These are phyloP conservation scores for Pheosia gnoma DNA, from an alignment of 2,888 invertebrate genomes.

Conservation along the genomic window DNA sequence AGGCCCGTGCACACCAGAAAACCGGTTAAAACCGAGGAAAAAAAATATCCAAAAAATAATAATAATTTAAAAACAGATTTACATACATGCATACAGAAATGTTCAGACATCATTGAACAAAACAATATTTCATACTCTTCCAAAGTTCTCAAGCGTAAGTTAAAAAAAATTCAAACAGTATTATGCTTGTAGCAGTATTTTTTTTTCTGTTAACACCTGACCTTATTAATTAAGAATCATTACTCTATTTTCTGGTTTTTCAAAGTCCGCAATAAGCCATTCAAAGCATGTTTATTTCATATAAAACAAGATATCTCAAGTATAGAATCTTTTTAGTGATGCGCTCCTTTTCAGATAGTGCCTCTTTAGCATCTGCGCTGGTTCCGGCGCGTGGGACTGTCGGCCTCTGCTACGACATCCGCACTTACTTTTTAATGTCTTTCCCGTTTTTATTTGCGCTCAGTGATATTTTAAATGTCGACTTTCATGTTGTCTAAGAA, in stretches of 20 bases:
- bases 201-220: too few relatives aligned
- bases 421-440: slow-evolving; percentile 59
- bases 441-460: slow-evolving; percentile 57
- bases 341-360: slow-evolving; percentile 36
- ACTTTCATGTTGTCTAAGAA: slow-evolving; percentile 25
- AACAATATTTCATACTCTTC: too few relatives aligned
- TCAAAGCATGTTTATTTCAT: not conserved
- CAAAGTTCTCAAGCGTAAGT: too few relatives aligned
- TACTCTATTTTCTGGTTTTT: slow-evolving; percentile 3
- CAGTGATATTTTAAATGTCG: slow-evolving; percentile 35
- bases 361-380: slow-evolving; percentile 60
- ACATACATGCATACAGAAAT: too few relatives aligned
- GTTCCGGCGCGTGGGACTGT: slow-evolving; percentile 48
- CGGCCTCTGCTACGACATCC: slow-evolving; percentile 53
- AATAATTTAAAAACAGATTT: too few relatives aligned
- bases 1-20: too few relatives aligned
- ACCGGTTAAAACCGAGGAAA: too few relatives aligned
- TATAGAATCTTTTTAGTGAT: slow-evolving; percentile 23
- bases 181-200: too few relatives aligned
- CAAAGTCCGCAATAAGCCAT: not conserved
- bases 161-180: too few relatives aligned
- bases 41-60: too few relatives aligned
- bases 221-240: slow-evolving; percentile 1
- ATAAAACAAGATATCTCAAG: not conserved
- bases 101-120: too few relatives aligned